Percentiles rank a stretch among this genome's conserved stretches.
phyloP scores from a whole-genome alignment of 2,113 vertebrate genomes.

The Indicator indicator region DNA sequence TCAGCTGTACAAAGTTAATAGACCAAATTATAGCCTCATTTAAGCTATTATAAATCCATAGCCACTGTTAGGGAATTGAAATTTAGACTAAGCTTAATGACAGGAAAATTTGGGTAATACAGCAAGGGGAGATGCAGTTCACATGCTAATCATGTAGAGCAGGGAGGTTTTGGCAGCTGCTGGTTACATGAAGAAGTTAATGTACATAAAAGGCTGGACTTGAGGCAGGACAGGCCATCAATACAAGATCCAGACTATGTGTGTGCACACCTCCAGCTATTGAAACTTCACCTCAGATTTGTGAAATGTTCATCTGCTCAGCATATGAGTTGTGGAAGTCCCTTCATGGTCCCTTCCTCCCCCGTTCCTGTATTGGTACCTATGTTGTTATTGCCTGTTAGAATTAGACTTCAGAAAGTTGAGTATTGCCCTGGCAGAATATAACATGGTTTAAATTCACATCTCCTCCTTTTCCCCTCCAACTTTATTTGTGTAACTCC shows the following conservation, averaged over 20 bases:
- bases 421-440: background rate
- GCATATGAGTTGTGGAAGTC: background rate
- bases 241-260: background rate
- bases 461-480: background rate
- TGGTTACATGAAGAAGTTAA: background rate
- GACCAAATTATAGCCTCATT: conserved; percentile 57
- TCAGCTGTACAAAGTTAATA: conserved; percentile 59
- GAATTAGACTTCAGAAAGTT: background rate
- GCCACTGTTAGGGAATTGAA: conserved; percentile 43
- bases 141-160: conserved; percentile 26
- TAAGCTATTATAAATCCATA: conserved; percentile 63
- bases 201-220: background rate
- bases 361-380: background rate
- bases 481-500: background rate
- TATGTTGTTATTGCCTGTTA: background rate
- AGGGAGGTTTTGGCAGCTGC: background rate
- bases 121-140: conserved; percentile 38
- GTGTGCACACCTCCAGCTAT: background rate
- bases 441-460: background rate
- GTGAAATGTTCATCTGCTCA: background rate
- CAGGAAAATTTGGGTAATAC: conserved; percentile 54
- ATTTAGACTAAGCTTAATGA: conserved; percentile 60
- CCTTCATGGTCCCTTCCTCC: background rate
- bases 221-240: background rate
- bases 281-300: background rate